These are phyloP conservation scores for Tarsius wallacei DNA, from an alignment of 2,797 vertebrate genomes.

Conservation along the genomic window DNA sequence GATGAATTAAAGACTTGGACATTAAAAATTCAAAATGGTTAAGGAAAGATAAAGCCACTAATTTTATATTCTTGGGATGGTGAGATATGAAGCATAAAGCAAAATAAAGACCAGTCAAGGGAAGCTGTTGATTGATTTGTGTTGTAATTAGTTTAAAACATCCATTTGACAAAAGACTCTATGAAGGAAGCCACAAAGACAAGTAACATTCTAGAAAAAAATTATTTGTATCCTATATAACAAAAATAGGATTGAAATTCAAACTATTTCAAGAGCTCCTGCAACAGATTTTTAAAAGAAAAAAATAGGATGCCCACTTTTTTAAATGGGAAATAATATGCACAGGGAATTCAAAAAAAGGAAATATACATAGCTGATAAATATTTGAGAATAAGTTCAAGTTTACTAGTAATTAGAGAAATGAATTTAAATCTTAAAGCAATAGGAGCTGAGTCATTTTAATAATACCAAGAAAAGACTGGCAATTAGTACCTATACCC, in stretches of 20 bases:
- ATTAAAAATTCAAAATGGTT: constrained; percentile 15
- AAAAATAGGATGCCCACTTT: background rate
- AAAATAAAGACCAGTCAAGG: background rate
- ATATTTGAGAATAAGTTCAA: background rate
- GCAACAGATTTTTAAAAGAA: background rate
- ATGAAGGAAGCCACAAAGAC: background rate
- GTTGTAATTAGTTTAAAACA: background rate
- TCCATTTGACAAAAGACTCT: background rate
- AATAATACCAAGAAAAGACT: background rate
- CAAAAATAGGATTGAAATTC: background rate
- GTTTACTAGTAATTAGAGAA: background rate
- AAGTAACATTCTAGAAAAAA: background rate
- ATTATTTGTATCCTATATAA: background rate
- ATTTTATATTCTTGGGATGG: background rate
- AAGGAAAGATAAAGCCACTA: background rate
- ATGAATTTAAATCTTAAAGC: background rate
- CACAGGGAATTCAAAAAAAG: background rate
- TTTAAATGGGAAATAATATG: background rate
- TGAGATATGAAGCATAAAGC: background rate
- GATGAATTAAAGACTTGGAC: background rate
- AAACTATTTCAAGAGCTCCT: background rate
- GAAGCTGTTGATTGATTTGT: background rate
- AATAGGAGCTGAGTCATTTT: background rate
- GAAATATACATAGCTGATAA: background rate
- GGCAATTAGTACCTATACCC: background rate